A percentile compares a stretch with the other conserved stretches of the same genome.
phyloP scores from a whole-genome alignment of 23 tunicate species.

The Clavelina lepadiformis region DNA sequence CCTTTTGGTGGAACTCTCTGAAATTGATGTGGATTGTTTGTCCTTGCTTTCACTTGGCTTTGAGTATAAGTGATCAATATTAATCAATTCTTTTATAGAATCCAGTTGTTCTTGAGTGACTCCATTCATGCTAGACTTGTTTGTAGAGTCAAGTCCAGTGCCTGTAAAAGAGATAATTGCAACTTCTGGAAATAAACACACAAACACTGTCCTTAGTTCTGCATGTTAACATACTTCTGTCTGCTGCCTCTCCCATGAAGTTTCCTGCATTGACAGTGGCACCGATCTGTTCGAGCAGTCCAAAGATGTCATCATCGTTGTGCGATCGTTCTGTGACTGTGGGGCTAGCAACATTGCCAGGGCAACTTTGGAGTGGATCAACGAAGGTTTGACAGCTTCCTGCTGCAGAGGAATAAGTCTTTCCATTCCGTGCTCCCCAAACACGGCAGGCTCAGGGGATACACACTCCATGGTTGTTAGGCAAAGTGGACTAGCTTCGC shows the following conservation, averaged over 20 bases:
- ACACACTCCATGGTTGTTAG: slow-evolving; percentile 55
- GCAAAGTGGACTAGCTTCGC: not conserved
- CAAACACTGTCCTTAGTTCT: too few relatives aligned
- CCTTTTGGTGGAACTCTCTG: not conserved
- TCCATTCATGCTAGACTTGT: not conserved
- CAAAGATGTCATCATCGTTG: slow-evolving; percentile 62
- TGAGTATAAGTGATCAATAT: slow-evolving; percentile 68
- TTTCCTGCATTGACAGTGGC: slow-evolving; percentile 18
- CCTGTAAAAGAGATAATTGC: slow-evolving; percentile 2
- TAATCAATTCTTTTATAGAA: slow-evolving; percentile 47
- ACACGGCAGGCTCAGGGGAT: slow-evolving; percentile 98
- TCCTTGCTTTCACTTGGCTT: slow-evolving; percentile 24
- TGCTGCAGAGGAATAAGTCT: slow-evolving; percentile 96
- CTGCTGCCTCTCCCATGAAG: slow-evolving; percentile 15
- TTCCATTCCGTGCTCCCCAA: slow-evolving; percentile 83
- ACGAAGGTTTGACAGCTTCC: slow-evolving; percentile 92
- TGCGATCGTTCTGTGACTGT: not conserved
- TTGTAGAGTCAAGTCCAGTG: slow-evolving; percentile 64
- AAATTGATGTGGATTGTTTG: not conserved
- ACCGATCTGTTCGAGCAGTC: slow-evolving; percentile 61
- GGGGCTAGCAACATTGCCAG: slow-evolving; percentile 18
- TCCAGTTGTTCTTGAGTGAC: slow-evolving; percentile 34
- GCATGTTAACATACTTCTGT: slow-evolving; percentile 11
- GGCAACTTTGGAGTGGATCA: slow-evolving; percentile 75
- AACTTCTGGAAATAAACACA: not conserved